Conservation (phyloP, 2,888 invertebrate genomes). For the Saturnia japonica region DNA sequence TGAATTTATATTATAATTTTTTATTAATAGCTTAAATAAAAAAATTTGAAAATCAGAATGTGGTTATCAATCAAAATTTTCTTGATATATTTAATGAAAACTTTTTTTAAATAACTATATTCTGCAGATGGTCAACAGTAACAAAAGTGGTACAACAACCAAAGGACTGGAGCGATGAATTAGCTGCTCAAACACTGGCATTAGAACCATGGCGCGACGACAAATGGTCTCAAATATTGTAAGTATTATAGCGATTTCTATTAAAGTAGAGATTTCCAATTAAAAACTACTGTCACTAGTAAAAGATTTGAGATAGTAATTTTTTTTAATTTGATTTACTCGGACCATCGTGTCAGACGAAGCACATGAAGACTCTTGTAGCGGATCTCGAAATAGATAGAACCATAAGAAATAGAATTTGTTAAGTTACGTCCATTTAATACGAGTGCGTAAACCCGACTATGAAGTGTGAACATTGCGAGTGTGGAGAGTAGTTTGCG, state of each 20-base stretch:
- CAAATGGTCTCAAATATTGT: conserved; percentile 82
- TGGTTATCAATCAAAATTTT: not conserved
- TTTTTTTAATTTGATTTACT: not conserved
- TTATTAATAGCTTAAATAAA: not conserved
- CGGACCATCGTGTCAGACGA: not conserved
- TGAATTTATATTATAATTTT: not conserved
- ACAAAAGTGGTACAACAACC: conserved; percentile 75
- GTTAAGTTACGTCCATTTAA: too few relatives aligned
- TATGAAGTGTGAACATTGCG: too few relatives aligned
- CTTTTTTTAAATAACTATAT: not conserved
- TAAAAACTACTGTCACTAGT: not conserved
- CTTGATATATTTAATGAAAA: not conserved
- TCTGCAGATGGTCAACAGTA: conserved; percentile 81
- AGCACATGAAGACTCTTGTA: not conserved
- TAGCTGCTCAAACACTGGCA: conserved; percentile 81
- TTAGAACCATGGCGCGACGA: conserved; percentile 81
- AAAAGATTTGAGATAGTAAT: not conserved
- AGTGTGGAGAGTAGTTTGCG: too few relatives aligned
- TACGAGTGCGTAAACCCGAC: too few relatives aligned
- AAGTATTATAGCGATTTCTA: conserved; percentile 20
- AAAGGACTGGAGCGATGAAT: conserved; percentile 76
- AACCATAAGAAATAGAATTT: too few relatives aligned
- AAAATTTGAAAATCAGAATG: not conserved
- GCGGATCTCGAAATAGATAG: not conserved
- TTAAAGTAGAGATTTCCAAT: not conserved